phyloP scores from a whole-genome alignment of 1,140 invertebrate genomes.

The Odontomachus brunneus region DNA sequence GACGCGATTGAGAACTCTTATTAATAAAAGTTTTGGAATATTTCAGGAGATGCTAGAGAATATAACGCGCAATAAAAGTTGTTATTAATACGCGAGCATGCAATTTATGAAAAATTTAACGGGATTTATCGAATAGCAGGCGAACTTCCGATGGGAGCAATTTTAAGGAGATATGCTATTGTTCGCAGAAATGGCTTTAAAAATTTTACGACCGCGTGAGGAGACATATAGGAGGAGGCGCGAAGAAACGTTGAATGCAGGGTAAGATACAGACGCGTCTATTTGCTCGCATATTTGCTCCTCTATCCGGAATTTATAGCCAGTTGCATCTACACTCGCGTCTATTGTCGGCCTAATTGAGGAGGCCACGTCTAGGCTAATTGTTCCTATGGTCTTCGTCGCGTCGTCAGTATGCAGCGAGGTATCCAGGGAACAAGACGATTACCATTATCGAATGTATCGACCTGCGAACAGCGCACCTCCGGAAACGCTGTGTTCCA shows the following conservation, averaged over 20 bases:
- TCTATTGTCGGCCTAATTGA: conserved; percentile 35
- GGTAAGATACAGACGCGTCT: conserved; percentile 39
- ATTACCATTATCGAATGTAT: conserved; percentile 31
- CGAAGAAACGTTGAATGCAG: neutral
- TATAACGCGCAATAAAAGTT: neutral
- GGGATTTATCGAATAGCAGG: neutral
- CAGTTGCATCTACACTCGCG: conserved; percentile 30
- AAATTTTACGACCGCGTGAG: conserved; percentile 29
- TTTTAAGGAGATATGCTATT: conserved; percentile 17
- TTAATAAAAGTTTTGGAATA: neutral
- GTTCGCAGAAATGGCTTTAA: conserved; percentile 29
- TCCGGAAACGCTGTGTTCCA: neutral
- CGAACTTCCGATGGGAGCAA: neutral
- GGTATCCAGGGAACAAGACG: conserved; percentile 20
- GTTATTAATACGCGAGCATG: neutral
- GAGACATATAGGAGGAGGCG: neutral
- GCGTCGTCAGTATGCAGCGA: conserved; percentile 9
- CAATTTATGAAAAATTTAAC: neutral
- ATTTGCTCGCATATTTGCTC: conserved; percentile 24
- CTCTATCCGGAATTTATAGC: conserved; percentile 32
- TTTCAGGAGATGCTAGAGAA: neutral
- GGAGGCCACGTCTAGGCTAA: conserved; percentile 22
- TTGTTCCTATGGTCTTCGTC: conserved; percentile 35
- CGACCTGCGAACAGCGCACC: neutral
- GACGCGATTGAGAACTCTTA: neutral